Base-by-base conservation (phyloP, 1,140 invertebrate species). In the Zaprionus ornatus region DNA sequence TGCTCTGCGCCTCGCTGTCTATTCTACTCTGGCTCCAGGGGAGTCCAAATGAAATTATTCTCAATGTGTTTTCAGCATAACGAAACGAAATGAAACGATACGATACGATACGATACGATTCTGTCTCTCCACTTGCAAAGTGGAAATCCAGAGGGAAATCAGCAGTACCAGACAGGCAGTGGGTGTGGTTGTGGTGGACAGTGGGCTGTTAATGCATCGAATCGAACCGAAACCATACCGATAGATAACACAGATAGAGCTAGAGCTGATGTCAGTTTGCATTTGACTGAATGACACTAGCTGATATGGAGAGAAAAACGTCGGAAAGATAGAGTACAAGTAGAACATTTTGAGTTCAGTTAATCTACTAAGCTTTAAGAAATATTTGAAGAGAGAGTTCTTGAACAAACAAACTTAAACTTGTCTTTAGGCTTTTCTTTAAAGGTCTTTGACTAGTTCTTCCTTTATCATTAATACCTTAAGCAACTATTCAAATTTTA, bases 131-230 rank as follows among this genome's bases (percentile, higher is more conserved):
- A 40, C 6, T 62, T 21, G 29, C 61, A 57, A 69, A 74, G 40
- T 74, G 66, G 17, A 57, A 74, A 70, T 52, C 72, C 72, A 70
- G 57, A 63, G 72, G 72, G 72, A 74, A 74, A 74, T 74, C 59
- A 74, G 19, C 48, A n/a, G 35, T 29, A 54, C 32, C 63, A 54
- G 55, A 56, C 69, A 54, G 52, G 9, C 27, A 50, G 27, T 6
- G 13, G n/a, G 23, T 15, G 4, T 7, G 23, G 23, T 15, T 1
- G 2, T 4, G 52, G 15, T 15, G 23, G 50, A 25, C 5, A 54
- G 23, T 10, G 42, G 3, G 4, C 19, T 19, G 12, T 13, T 12
- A 25, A 7, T 19, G 23, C 52, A 27, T 29, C 25, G 52, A 50
- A 19, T 50, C 19, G 45, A 50, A 50, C 12, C 4, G 15, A 27